Evolutionary conservation across 2,797 vertebrate species (phyloP).

Genomic region (Phataginus tricuspis): DNA sequence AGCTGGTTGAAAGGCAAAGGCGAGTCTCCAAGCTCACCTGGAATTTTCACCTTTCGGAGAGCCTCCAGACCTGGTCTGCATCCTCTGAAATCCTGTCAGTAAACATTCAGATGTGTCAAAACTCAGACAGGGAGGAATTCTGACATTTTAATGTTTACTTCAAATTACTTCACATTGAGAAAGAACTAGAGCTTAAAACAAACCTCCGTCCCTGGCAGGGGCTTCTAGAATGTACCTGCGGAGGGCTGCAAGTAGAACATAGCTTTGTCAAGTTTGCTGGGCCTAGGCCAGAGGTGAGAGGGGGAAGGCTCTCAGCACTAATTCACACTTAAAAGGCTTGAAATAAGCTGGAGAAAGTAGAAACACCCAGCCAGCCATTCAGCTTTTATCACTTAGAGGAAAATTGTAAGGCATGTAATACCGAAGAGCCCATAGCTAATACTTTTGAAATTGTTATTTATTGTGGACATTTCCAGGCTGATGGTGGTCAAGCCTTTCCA

Average conservation of each 20-base stretch:
- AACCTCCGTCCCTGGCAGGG: not conserved
- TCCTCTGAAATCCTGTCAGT: constrained; percentile 19
- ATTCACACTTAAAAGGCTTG: constrained; percentile 7
- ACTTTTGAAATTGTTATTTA: not conserved
- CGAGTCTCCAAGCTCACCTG: not conserved
- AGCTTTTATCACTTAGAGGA: constrained; percentile 1
- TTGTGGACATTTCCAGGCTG: not conserved
- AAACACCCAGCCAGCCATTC: not conserved
- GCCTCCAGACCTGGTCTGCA: not conserved
- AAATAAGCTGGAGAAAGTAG: not conserved
- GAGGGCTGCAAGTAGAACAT: not conserved
- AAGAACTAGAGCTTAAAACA: not conserved
- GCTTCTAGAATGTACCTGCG: not conserved
- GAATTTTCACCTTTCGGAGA: not conserved
- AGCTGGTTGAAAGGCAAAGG: not conserved
- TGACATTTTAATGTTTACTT: constrained; percentile 6
- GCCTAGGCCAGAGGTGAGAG: not conserved
- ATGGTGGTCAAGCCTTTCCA: not conserved
- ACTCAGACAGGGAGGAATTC: not conserved
- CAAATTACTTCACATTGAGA: not conserved
- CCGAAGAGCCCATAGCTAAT: not conserved
- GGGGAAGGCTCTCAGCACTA: not conserved
- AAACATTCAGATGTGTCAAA: constrained; percentile 14
- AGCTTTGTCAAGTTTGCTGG: not conserved
- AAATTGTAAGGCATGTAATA: constrained; percentile 7